Evolutionary conservation across 2,113 vertebrate species (phyloP).

Genomic region (Vombatus ursinus): DNA sequence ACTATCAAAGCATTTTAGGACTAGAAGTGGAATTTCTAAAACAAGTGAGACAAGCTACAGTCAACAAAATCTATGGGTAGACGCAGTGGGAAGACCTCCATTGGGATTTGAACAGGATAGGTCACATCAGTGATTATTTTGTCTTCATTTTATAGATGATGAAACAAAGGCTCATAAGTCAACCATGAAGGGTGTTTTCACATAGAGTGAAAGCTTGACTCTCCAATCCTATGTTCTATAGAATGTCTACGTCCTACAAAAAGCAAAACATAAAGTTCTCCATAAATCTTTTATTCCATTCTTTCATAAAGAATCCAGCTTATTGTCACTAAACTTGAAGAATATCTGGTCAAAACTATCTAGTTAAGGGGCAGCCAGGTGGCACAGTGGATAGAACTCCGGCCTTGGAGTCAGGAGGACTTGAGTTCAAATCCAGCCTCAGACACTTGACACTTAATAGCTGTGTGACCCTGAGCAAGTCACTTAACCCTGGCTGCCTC

Average conservation of each 20-base stretch:
- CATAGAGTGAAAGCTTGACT: not conserved
- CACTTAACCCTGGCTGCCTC: no score
- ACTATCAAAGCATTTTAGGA: not conserved
- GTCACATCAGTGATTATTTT: not conserved
- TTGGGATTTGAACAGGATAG: not conserved
- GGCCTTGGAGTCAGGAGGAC: no score
- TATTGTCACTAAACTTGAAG: not conserved
- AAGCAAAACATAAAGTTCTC: not conserved
- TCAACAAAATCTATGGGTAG: not conserved
- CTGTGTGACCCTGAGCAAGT: no score
- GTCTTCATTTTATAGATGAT: not conserved
- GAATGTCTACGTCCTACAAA: conserved; percentile 11
- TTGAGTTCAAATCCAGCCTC: no score
- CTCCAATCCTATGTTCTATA: conserved; percentile 14
- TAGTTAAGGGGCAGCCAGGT: no score
- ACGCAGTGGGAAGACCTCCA: not conserved
- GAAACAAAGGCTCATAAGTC: not conserved
- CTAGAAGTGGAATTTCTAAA: not conserved
- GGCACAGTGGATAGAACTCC: no score
- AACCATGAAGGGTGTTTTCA: not conserved
- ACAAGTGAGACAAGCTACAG: not conserved
- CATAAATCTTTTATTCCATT: not conserved
- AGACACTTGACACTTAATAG: no score
- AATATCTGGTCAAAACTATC: not conserved
- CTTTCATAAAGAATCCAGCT: not conserved